Evolutionary conservation across 1,140 invertebrate species (phyloP), one percentile per base, ranked within the genome.

Genomic region (Dreissena rostriformis): DNA sequence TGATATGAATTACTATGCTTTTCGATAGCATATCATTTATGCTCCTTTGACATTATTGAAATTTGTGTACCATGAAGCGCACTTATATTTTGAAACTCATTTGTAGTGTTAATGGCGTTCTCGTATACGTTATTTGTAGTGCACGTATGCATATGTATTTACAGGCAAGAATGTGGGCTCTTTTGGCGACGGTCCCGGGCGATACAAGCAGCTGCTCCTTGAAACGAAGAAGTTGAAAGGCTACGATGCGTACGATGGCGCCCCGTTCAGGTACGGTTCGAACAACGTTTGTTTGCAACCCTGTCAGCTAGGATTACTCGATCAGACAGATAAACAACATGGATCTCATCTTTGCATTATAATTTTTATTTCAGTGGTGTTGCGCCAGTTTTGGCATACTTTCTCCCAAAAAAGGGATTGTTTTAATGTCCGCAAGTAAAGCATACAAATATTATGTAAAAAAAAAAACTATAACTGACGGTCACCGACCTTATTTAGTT

Each of bases 111-210:
- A 57, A 57, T 14, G 12, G 19, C 12, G 53, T 14, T 19, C 53
- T 57, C 12, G 19, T 57, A 57, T 14, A 61, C 17, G 22, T 24
- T 5, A 61, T n/a, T 24, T 61, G 11, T 61, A 61, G 6, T n/a
- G 6, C 57, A n/a, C 17, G 22, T 4, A 61, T 61, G 17, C 17
- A 61, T 51, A 52, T 19, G 17, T 4, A 55, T 52, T 86, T 76
- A 22, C 66, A 79, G 77, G 28, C 28, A 79, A 68, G 61, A 17
- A 29, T 51, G 84, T 85, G 24, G 77, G 57, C 0, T 80, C 76
- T n/a, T 76, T 85, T 49, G 84, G 84, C 22, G 84, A 85, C 29
- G 84, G 84, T n/a, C 84, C 84, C 4, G 84, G 77, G 10, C 19
- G 68, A 12, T 85, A 85, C 57, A 85, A 85, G 70, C 75, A 75